A percentile compares a stretch with the other conserved stretches of the same genome.
Evolutionary conservation across 2,113 vertebrate genomes (phyloP).

Genomic region (Sinocyclocheilus anophthalmus): DNA sequence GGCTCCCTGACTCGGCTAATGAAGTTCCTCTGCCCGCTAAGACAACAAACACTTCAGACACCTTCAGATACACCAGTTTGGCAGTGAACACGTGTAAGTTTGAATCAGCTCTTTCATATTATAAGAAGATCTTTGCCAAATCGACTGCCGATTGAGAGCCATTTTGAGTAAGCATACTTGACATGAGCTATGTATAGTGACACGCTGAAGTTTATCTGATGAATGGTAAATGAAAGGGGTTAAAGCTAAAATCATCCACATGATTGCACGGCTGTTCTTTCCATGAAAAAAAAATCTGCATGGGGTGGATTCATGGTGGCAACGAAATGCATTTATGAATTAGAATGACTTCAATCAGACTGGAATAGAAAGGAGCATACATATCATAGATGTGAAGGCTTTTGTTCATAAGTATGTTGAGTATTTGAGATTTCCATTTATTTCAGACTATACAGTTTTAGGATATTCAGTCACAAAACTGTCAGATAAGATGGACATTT

Average conservation of each 20-base stretch:
- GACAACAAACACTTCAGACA: conserved; percentile 89
- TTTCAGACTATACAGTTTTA: not conserved
- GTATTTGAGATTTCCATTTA: not conserved
- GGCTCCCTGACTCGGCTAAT: conserved; percentile 89
- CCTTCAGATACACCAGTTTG: conserved; percentile 92
- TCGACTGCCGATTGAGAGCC: conserved; percentile 98
- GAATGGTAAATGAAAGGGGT: conserved; percentile 82
- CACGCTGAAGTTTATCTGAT: conserved; percentile 82
- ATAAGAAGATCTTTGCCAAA: conserved; percentile 97
- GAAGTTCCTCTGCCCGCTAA: conserved; percentile 84
- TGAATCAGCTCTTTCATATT: conserved; percentile 85
- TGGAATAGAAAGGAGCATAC: conserved; percentile 21
- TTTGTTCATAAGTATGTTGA: conserved; percentile 17
- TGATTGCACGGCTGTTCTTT: conserved; percentile 57
- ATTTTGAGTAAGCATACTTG: conserved; percentile 89
- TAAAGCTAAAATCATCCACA: conserved; percentile 60
- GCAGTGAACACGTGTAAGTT: conserved; percentile 92
- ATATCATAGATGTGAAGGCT: conserved; percentile 13
- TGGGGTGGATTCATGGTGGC: conserved; percentile 40
- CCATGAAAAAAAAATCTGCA: conserved; percentile 33
- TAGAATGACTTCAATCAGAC: conserved; percentile 41
- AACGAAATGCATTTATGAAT: conserved; percentile 42
- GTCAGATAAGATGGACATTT: not conserved
- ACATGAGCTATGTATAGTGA: conserved; percentile 90
- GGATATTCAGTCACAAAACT: not conserved